These are phyloP conservation scores for Hetaerina americana DNA, from an alignment of 1,140 invertebrate species.

Conservation along the genomic window DNA sequence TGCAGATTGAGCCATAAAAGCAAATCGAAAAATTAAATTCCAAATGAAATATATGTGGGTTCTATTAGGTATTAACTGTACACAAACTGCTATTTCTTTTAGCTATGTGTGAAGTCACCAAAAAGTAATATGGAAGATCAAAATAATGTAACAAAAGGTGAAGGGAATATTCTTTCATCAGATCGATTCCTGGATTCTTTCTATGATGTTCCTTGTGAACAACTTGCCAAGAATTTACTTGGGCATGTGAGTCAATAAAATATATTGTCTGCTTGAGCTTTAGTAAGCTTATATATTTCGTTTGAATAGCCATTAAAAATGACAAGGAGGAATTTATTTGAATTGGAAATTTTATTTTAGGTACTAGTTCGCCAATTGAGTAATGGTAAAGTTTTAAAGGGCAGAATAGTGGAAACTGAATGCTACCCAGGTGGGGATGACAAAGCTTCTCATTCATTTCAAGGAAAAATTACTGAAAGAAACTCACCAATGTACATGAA, in stretches of 20 bases:
- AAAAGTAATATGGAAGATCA: too few relatives aligned
- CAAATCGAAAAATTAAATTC: too few relatives aligned
- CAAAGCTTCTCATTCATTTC: constrained; percentile 55
- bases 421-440: constrained; percentile 58
- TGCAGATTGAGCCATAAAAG: too few relatives aligned
- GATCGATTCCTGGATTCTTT: background rate
- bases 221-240: background rate
- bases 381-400: constrained; percentile 39
- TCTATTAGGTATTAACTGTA: too few relatives aligned
- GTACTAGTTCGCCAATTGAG: constrained; percentile 43
- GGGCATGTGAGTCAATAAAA: background rate
- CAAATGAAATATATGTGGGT: too few relatives aligned
- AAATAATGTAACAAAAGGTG: too few relatives aligned
- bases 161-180: too few relatives aligned
- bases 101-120: too few relatives aligned
- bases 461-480: constrained; percentile 46
- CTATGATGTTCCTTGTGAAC: background rate
- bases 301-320: background rate
- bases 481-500: constrained; percentile 69
- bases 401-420: constrained; percentile 67
- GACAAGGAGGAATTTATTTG: background rate
- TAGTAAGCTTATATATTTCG: background rate
- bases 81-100: too few relatives aligned
- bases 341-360: constrained; percentile 41
- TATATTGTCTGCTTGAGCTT: background rate